Base-by-base conservation (phyloP, 1,140 invertebrate species). In the Drosophila chauvacae region DNA sequence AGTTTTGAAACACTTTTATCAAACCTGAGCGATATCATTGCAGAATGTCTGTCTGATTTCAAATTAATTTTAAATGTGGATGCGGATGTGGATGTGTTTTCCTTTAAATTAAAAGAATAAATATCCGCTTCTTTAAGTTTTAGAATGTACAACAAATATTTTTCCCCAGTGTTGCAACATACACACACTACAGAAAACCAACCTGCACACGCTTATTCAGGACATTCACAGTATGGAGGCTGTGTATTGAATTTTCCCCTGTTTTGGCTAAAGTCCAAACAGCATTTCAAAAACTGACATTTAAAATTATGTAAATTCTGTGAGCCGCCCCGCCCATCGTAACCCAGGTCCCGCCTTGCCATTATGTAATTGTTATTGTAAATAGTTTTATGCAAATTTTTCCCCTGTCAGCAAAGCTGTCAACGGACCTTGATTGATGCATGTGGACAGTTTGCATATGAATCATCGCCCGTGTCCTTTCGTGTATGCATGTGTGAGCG, bases 301-400 rank as follows among this genome's bases (percentile, higher is more conserved):
- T 77, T 70, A 85, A 90, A 90, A 90, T 90, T 90, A 90, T 90
- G 81, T 75, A 90, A 90, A 90, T 81, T 76, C 53, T 4, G 30
- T 16, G 39, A 23, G 11, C 30, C 62, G 59, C 45, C 30, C 23
- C 26, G 30, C 11, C 47, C 16, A n/a, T 11, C n/a, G 30, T 35
- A 53, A 14, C 11, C 42, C 23, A 9, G 9, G 4, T 11, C n/a
- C 35, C 35, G 7, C 51, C 13, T 2, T 37, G 62, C 57, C 51
- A 66, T 69, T 81, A 63, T 81, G 80, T 84, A 87, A 87, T 87
- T 84, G 86, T 85, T 90, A 81, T 76, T 79, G 81, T 90, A 90
- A 90, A 90, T 90, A 90, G 85, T 90, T 90, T 81, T 71, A 90
- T 90, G 85, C 66, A 90, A 88, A 88, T 84, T 87, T 79, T 66